Evolutionary conservation across 2,113 vertebrate genomes (phyloP).

Genomic region (Pteruthius melanotis): DNA sequence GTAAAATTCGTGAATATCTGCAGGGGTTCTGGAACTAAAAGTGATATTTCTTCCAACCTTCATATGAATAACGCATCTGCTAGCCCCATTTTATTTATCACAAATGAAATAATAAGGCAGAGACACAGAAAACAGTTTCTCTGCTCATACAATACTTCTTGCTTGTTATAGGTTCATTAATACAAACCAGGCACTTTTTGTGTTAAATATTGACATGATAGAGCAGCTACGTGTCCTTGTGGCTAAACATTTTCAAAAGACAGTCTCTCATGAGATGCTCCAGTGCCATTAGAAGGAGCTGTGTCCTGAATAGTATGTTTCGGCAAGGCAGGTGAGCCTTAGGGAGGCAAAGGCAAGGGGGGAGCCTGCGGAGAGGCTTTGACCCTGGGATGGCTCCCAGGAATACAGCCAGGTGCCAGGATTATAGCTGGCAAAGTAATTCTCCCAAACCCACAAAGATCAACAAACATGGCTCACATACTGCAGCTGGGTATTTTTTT

Average conservation of each 20-base stretch:
- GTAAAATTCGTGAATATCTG: conserved; percentile 68
- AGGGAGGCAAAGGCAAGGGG: not conserved
- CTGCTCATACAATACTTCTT: not conserved
- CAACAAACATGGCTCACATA: not conserved
- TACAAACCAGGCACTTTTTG: conserved; percentile 24
- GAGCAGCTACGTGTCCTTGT: not conserved
- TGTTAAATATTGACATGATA: not conserved
- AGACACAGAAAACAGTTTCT: conserved; percentile 41
- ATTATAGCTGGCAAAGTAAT: not conserved
- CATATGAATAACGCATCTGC: conserved; percentile 60
- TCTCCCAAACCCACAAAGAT: not conserved
- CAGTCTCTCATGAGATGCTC: not conserved
- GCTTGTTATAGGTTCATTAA: conserved; percentile 49
- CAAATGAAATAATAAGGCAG: conserved; percentile 67
- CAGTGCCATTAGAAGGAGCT: not conserved
- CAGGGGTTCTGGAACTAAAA: conserved; percentile 57
- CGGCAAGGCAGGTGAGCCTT: not conserved
- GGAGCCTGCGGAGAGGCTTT: not conserved
- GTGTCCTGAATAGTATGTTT: not conserved
- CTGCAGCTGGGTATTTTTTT: not conserved
- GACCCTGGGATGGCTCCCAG: not conserved
- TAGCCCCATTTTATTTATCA: conserved; percentile 49
- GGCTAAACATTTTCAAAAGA: not conserved
- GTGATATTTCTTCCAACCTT: conserved; percentile 59
- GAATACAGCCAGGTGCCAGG: not conserved